Base-by-base conservation (phyloP, 92 coral and sea anemone species). In the Montipora capitata region DNA sequence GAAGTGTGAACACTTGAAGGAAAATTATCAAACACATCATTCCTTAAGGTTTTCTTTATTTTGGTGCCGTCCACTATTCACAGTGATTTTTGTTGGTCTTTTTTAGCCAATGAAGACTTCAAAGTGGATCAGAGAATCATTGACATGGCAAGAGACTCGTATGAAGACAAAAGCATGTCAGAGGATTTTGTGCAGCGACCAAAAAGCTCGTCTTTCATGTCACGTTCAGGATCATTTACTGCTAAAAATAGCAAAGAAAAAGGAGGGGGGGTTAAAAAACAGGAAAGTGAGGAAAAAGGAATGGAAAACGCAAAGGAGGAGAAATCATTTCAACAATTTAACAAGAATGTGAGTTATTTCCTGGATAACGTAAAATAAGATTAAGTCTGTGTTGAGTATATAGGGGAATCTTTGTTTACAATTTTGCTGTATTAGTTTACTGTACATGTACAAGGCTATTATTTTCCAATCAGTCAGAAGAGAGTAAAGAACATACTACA, bases 51-150 rank as follows among this genome's bases (percentile, higher is more conserved):
- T 27, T 1, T 27, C 35, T 27, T 27, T 27, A 27, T 27, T 27
- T 27, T 27, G 35, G 35, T 27, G 35, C 35, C 1, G 35, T 42
- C 4, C 58, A 43, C 18, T 42, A 8, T 45, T 20, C 17, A 3
- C 17, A 45, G 44, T 2, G 45, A 13, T 13, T 45, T 57, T 13
- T 7, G 57, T 11, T 35, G 48, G 74, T 62, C 5, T 7, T 52
- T 71, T 78, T 14, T 80, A 98, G 99, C 98, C 39, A 96, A 98
- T 91, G 93, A 91, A 59, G 93, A 85, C 72, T 91, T 95, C 1
- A 83, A 91, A 45, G 96, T 96, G 40, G 99, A 98, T 72, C 93
- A 98, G 45, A 80, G 99, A 56, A 97, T 98, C 12, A 91, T 91
- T 42, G 87, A 95, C 62, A 95, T 95, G 49, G 96, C 93, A 8